These are phyloP conservation scores for Rhynchophorus ferrugineus DNA, from an alignment of 1,140 invertebrate species.

Conservation along the genomic window DNA sequence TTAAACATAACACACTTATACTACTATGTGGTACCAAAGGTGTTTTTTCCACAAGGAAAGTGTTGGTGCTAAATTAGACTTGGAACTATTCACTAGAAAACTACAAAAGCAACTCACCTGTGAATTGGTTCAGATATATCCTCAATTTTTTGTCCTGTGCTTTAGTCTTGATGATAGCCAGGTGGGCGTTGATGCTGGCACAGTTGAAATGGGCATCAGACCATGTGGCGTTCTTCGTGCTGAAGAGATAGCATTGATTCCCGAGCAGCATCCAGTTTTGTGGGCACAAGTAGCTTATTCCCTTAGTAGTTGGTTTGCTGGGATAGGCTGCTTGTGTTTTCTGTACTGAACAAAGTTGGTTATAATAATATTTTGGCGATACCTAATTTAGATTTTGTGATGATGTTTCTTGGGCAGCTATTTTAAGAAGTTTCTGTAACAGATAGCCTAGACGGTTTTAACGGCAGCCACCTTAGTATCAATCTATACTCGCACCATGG, in stretches of 20 bases:
- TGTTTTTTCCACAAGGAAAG: too few relatives aligned
- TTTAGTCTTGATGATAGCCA: conserved; percentile 13
- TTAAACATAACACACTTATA: too few relatives aligned
- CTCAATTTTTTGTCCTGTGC: conserved; percentile 17
- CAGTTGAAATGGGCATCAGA: conserved; percentile 17
- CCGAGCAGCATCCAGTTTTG: conserved; percentile 22
- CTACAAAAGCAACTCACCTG: conserved; percentile 13
- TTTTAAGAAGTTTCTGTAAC: too few relatives aligned
- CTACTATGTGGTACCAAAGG: too few relatives aligned
- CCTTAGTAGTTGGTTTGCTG: not conserved
- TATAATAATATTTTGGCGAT: too few relatives aligned
- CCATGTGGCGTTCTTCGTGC: conserved; percentile 18
- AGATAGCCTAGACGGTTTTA: too few relatives aligned
- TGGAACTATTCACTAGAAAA: too few relatives aligned
- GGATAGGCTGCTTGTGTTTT: conserved; percentile 4
- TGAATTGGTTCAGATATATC: conserved; percentile 20
- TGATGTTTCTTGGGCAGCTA: too few relatives aligned
- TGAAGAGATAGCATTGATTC: conserved; percentile 19
- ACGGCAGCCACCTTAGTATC: too few relatives aligned
- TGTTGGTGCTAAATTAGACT: too few relatives aligned
- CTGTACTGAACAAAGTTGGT: conserved; percentile 12
- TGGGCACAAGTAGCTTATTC: conserved; percentile 15
- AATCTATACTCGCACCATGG: too few relatives aligned
- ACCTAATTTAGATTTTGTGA: too few relatives aligned
- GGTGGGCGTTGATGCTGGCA: conserved; percentile 14